These are phyloP conservation scores for Rutilus rutilus DNA, from an alignment of 2,113 vertebrate species.

Conservation along the genomic window DNA sequence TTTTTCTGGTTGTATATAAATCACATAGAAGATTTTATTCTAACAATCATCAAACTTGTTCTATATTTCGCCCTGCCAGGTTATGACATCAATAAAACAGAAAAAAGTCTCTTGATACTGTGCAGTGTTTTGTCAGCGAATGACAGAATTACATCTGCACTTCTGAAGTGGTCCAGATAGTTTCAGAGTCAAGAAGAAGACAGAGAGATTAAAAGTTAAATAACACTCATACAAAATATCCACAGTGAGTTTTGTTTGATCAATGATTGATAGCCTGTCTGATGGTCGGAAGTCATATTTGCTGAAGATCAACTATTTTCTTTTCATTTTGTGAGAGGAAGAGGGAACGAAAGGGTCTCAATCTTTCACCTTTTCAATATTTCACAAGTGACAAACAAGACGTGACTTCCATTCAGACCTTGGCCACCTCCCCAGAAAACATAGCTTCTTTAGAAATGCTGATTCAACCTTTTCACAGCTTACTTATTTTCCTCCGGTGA, in stretches of 20 bases:
- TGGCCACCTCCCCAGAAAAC: slow-evolving; percentile 51
- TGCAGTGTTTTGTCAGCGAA: neutral
- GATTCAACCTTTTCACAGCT: slow-evolving; percentile 16
- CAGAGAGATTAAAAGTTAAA: slow-evolving; percentile 20
- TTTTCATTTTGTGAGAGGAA: slow-evolving; percentile 44
- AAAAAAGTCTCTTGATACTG: neutral
- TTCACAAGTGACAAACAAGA: slow-evolving; percentile 45
- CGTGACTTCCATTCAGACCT: slow-evolving; percentile 45
- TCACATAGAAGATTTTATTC: slow-evolving; percentile 10
- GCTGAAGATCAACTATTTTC: slow-evolving; percentile 46
- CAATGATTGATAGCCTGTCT: slow-evolving; percentile 47
- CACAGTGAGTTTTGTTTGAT: slow-evolving; percentile 9
- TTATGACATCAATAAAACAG: neutral
- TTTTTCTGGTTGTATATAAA: neutral
- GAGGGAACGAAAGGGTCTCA: slow-evolving; percentile 17
- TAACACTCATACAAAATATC: slow-evolving; percentile 14
- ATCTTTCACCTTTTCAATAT: slow-evolving; percentile 51
- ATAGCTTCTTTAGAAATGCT: slow-evolving; percentile 29
- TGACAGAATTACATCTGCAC: neutral
- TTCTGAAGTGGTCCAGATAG: neutral
- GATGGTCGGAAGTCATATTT: slow-evolving; percentile 33
- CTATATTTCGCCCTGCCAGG: neutral
- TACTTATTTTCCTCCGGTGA: slow-evolving; percentile 11
- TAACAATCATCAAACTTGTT: neutral
- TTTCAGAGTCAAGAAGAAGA: slow-evolving; percentile 3